A percentile compares a stretch with the other conserved stretches of the same genome.
Conservation (phyloP, 2,113 vertebrate species). For the Petromus typicus region DNA sequence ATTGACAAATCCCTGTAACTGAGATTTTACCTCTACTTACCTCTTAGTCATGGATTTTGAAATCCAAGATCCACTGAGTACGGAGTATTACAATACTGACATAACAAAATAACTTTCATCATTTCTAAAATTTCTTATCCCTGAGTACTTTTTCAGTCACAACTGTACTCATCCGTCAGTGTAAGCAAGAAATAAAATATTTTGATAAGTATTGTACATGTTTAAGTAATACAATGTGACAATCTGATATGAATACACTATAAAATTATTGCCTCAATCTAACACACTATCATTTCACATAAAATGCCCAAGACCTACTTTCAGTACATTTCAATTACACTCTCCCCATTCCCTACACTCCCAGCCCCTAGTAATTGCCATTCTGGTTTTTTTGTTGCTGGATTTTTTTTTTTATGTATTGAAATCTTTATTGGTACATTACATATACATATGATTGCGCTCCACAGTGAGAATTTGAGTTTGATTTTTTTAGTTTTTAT, state of each 20-base stretch:
- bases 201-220: background rate
- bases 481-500: background rate
- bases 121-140: background rate
- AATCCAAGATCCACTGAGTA: background rate
- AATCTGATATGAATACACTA: background rate
- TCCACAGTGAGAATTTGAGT: no score
- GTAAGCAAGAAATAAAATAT: conserved; percentile 47
- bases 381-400: no score
- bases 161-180: background rate
- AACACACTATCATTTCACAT: background rate
- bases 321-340: background rate
- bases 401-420: no score
- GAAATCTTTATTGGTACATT: no score
- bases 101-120: background rate
- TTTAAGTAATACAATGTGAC: background rate
- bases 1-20: background rate
- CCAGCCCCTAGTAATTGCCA: background rate
- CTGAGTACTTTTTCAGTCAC: background rate
- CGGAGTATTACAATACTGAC: background rate
- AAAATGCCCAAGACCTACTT: background rate
- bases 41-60: background rate
- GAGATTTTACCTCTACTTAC: background rate
- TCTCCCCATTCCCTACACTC: background rate
- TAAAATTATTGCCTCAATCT: background rate
- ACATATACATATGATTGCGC: no score